Percentiles rank a stretch among this genome's conserved stretches.
Evolutionary conservation across 2,888 invertebrate species (phyloP).

Genomic region (Hydriomena furcata): DNA sequence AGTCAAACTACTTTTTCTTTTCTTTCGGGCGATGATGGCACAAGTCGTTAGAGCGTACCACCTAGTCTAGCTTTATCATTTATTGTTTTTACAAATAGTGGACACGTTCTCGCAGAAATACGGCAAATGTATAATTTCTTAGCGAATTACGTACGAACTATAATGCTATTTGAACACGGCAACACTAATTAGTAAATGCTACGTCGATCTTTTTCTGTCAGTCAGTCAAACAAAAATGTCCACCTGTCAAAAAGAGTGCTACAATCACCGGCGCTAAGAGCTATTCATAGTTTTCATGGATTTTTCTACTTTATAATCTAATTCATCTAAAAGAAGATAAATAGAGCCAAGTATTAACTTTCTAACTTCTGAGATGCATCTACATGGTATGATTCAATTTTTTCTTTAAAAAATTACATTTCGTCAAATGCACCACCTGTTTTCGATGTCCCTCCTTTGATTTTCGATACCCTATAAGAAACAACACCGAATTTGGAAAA

Average conservation of each 20-base stretch:
- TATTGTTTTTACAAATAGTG: no score
- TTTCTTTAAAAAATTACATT: not conserved
- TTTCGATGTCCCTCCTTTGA: not conserved
- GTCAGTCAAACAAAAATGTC: no score
- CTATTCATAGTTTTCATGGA: slow-evolving; percentile 3
- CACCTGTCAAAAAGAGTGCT: slow-evolving; percentile 17
- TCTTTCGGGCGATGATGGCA: no score
- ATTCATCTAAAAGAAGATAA: slow-evolving; percentile 10
- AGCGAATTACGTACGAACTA: no score
- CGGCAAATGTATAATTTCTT: no score
- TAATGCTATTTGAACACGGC: no score
- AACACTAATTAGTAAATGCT: slow-evolving; percentile 35
- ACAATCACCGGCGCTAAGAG: slow-evolving; percentile 21
- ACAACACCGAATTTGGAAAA: not conserved
- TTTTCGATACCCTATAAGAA: not conserved
- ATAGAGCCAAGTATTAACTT: slow-evolving; percentile 36
- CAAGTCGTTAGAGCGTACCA: no score
- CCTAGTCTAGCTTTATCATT: no score
- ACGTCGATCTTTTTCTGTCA: slow-evolving; percentile 70
- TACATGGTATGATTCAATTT: slow-evolving; percentile 50
- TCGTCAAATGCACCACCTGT: not conserved
- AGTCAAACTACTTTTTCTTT: no score
- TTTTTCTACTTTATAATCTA: not conserved
- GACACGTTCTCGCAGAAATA: no score
- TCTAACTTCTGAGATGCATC: slow-evolving; percentile 48